Base-by-base conservation (phyloP, 2,888 invertebrate species). In the Ochlodes sylvanus region DNA sequence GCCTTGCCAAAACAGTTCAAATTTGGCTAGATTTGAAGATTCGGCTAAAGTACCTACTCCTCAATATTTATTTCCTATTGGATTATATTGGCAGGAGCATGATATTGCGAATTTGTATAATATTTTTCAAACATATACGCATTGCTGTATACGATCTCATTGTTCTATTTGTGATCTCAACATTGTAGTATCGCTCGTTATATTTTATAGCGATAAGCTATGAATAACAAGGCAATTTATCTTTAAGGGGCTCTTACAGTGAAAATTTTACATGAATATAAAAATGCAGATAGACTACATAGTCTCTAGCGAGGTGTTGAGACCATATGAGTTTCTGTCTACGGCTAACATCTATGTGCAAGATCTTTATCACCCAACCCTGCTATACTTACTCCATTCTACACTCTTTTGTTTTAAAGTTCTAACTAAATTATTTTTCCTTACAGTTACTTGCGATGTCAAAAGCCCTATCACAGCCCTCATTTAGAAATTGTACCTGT, bases 251-350 rank as follows among this genome's bases (percentile, higher is more conserved):
- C 60, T 66, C 52, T 58, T 17, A 42, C 65, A 60, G 65, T 65
- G 58, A 41, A 65, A 66, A 69, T 65, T 72, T 70, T 69, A 70
- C 70, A 69, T 70, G 69, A 75, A 73, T 72, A 71, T 70, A 66
- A 27, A 52, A 52, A 27, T 50, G 50, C 50, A 50, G 50, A 50
- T 14, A 52, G 12, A 27, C 21, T 50, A 21, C 27, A 17, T 17
- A 52, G 52, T 52, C 6, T 52, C 21, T 27, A 21, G 7, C 14
- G 52, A 52, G 52, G 21, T 17, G 21, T 27, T 52, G 7, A 27
- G 21, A 27, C 14, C 14, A 9, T 27, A 14, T 52, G 7, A 52
- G 52, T 7, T 52, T 50, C n/a, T 10, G 10, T 19, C 52, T 21
- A 5, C 14, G 21, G 10, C 12, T 19, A 19, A 4, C 12, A 0